phyloP scores from a whole-genome alignment of 2,797 vertebrate species.

The Onychomys leucogaster region DNA sequence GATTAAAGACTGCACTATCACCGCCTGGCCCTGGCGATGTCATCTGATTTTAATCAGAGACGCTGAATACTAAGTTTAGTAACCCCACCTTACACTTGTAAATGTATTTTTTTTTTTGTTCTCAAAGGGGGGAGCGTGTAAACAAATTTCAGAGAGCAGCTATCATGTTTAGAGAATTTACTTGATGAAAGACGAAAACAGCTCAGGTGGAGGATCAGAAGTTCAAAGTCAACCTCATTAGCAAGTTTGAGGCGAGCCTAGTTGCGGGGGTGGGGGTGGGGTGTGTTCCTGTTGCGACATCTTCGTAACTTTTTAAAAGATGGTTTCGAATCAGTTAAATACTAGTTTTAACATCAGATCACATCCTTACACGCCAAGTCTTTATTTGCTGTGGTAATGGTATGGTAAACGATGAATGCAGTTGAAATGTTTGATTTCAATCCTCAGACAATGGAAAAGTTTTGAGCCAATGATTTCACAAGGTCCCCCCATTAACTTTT shows the following conservation, averaged over 20 bases:
- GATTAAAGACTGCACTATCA: background rate
- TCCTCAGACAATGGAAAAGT: background rate
- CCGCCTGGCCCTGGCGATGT: background rate
- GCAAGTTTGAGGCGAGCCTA: background rate
- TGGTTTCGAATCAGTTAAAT: background rate
- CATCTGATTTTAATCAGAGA: background rate
- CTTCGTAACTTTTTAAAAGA: slow-evolving; percentile 8
- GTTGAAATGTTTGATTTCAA: background rate
- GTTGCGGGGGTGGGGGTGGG: background rate
- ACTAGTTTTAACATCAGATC: background rate
- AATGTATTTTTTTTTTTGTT: background rate
- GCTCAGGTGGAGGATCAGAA: background rate
- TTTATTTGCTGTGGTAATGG: background rate
- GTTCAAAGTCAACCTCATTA: background rate
- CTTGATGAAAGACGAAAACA: background rate
- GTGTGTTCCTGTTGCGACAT: background rate
- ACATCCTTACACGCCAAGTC: background rate
- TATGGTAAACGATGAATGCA: background rate
- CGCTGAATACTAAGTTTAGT: background rate
- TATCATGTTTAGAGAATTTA: background rate
- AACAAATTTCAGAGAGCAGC: background rate
- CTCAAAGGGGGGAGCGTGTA: background rate
- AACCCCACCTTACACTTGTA: background rate
- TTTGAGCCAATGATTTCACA: slow-evolving; percentile 16
- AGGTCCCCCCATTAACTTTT: slow-evolving; percentile 39